Percentiles rank a stretch among this genome's conserved stretches.
These are phyloP conservation scores for Carterocephalus palaemon DNA, from an alignment of 2,888 invertebrate genomes.

Conservation along the genomic window DNA sequence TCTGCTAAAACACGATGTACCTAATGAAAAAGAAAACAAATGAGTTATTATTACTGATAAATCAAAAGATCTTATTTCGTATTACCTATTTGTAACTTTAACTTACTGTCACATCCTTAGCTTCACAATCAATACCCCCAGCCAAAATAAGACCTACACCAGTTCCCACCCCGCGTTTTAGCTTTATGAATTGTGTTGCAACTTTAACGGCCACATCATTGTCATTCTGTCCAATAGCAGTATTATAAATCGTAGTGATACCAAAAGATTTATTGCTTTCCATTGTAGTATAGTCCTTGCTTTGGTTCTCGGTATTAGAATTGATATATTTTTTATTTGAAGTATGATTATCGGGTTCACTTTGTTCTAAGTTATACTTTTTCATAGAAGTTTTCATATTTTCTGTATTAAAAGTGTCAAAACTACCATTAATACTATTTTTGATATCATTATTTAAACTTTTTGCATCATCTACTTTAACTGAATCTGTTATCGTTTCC, in stretches of 20 bases:
- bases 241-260: slow-evolving; percentile 1
- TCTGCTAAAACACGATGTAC: slow-evolving; percentile 92
- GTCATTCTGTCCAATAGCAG: slow-evolving; percentile 28
- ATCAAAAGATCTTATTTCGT: slow-evolving; percentile 30
- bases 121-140: slow-evolving; percentile 94
- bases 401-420: slow-evolving; percentile 47
- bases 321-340: slow-evolving; percentile 12
- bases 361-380: slow-evolving; percentile 34
- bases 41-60: too few relatives aligned
- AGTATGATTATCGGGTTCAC: slow-evolving; percentile 25
- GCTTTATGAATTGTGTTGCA: slow-evolving; percentile 51
- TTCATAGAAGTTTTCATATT: slow-evolving; percentile 37
- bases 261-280: neutral
- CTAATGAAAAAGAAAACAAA: slow-evolving; percentile 59
- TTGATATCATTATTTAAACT: slow-evolving; percentile 57
- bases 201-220: slow-evolving; percentile 41
- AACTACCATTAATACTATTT: slow-evolving; percentile 58
- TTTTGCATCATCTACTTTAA: slow-evolving; percentile 57
- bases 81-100: slow-evolving; percentile 10
- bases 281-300: slow-evolving; percentile 4
- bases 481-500: slow-evolving; percentile 49
- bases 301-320: slow-evolving; percentile 13
- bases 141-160: slow-evolving; percentile 93
- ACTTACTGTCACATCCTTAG: slow-evolving; percentile 92
- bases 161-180: slow-evolving; percentile 68